These are phyloP conservation scores for Drosophila orosa DNA, from an alignment of 1,140 invertebrate genomes.

Conservation along the genomic window DNA sequence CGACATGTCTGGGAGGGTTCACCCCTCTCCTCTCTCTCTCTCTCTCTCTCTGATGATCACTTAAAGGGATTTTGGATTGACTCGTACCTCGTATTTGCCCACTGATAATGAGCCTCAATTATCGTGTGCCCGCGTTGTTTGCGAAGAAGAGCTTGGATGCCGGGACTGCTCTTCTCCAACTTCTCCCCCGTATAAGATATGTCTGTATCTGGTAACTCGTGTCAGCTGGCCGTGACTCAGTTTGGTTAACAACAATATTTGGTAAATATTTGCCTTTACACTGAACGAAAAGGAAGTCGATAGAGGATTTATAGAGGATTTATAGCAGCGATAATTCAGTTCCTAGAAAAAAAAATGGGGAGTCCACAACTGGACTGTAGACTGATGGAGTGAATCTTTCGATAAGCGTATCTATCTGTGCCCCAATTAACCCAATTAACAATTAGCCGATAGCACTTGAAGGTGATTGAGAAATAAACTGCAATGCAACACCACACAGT, in stretches of 20 bases:
- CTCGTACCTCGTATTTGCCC: conserved; percentile 71
- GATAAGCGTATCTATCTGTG: conserved; percentile 19
- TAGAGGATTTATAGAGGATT: conserved; percentile 15
- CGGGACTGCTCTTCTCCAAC: not conserved
- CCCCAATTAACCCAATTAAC: conserved; percentile 25
- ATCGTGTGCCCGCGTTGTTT: conserved; percentile 68
- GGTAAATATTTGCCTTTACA: conserved; percentile 56
- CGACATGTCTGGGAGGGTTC: conserved; percentile 39
- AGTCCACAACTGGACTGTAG: not conserved
- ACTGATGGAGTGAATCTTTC: not conserved
- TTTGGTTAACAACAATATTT: conserved; percentile 56
- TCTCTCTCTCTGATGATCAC: conserved; percentile 38
- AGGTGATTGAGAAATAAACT: conserved; percentile 5
- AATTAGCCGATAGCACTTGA: conserved; percentile 13
- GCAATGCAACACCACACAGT: not conserved
- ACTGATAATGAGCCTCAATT: conserved; percentile 79
- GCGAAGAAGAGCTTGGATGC: conserved; percentile 16
- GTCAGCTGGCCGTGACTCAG: conserved; percentile 70
- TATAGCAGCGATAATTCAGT: conserved; percentile 2
- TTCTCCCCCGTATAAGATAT: not conserved
- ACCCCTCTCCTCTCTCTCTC: not conserved
- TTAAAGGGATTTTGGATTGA: conserved; percentile 71
- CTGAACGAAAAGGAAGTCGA: not conserved
- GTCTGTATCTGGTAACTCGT: conserved; percentile 9
- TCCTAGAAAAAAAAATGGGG: conserved; percentile 1